Evolutionary conservation across 2,888 invertebrate species (phyloP), one percentile per base, ranked within the genome.

Genomic region (Nematopogon swammerdamellus): DNA sequence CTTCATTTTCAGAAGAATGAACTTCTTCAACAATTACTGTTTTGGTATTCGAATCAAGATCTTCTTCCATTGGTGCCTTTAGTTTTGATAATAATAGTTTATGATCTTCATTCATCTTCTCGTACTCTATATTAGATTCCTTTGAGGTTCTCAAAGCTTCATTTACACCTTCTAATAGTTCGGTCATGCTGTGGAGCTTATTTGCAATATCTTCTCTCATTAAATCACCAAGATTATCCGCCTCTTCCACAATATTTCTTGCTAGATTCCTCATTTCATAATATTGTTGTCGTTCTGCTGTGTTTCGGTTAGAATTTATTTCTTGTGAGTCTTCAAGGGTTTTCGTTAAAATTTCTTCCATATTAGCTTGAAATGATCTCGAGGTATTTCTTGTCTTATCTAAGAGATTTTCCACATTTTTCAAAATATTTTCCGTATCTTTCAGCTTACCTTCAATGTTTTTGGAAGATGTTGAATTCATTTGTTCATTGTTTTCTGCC

Each of bases 141-240:
- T 62, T 68, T 16, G 72, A 80, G 56, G 68, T 74, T 58, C 76
- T 75, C 47, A 80, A 61, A 16, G 77, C 72, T 50, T 64, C 63
- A 55, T 79, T 79, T 1, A 80, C 79, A 55, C 80, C 80, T 47
- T 70, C 71, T 0, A 80, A 57, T 48, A 80, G 60, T 54, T 76
- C 79, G 54, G 77, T 75, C 74, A 80, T 77, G 51, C 69, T 74
- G 25, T 80, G 73, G 1, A 80, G 55, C 60, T 80, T 80, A 55
- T 77, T 79, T 1, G 73, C 74, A 47, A 80, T 79, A 58, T 80
- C 80, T 61, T 72, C 74, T 50, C 65, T 63, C 46, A 80, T 75
- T 1, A 79, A 58, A n/a, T 71, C 71, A 50, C 72, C 68, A 1
- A 77, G 56, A 54, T 74, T 74, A 56, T 79, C 79, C 45, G 77